Evolutionary conservation across 2,797 vertebrate genomes (phyloP), one percentile per base, ranked within the genome.

Genomic region (Vultur gryphus): DNA sequence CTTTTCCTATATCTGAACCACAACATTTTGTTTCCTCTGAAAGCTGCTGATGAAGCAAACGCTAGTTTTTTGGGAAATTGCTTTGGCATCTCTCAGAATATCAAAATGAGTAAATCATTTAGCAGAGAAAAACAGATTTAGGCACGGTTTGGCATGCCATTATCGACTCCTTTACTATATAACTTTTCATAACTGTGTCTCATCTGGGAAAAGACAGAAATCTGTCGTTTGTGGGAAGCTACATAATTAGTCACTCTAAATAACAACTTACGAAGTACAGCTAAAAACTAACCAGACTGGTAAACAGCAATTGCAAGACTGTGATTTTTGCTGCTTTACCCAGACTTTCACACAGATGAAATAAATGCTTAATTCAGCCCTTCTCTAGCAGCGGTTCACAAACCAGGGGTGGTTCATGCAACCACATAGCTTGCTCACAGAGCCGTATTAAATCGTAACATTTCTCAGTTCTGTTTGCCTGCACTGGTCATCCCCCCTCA

Each of bases 221-320:
- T 75, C 39, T 8, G 5, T 79, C 35, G 5, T 83, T 95, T 94
- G 86, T 75, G 92, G 89, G 86, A 96, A 95, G 81, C 62, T 44
- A 76, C 43, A 95, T 71, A 95, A 91, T 96, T 81, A 94, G 87
- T 93, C 54, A 95, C 28, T 93, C 83, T 81, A 90, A 93, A 91
- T 58, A 82, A 92, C 57, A 95, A 59, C 44, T 87, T 94, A 86
- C 19, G 64, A 92, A 94, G 76, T 64, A 72, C 54, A 81, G 62
- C 64, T 87, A 66, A 94, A 94, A 95, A 66, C 43, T 82, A 91
- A 71, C 59, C 84, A 77, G 54, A 87, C 57, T 75, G 41, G 89
- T 88, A 95, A 95, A 91, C 87, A 93, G 48, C 59, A 87, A 95
- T 69, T 7, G 10, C 48, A 84, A 73, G 69, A 41, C 71, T 85